A percentile compares a stretch with the other conserved stretches of the same genome.
Evolutionary conservation across 2,888 invertebrate genomes (phyloP).

Genomic region (Ichneumon xanthorius): DNA sequence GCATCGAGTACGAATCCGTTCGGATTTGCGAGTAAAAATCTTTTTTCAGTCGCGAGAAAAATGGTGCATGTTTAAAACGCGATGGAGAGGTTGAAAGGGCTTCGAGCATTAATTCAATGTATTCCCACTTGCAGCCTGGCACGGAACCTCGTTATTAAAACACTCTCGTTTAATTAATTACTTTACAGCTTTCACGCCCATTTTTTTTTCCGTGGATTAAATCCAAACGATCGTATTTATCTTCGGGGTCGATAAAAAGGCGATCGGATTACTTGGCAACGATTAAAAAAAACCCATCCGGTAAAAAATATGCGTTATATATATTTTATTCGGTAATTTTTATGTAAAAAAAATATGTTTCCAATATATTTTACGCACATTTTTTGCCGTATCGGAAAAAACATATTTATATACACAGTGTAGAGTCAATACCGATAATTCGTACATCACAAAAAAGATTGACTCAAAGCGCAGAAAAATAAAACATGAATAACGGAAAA

Average conservation of each 20-base stretch:
- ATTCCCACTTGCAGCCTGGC: slow-evolving; percentile 22
- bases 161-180: slow-evolving; percentile 48
- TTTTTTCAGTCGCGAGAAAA: slow-evolving; percentile 4
- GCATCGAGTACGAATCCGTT: slow-evolving; percentile 11
- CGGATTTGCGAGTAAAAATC: not conserved
- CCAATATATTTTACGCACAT: too few species aligned
- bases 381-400: not conserved
- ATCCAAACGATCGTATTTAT: slow-evolving; percentile 44
- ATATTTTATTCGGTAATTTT: too few species aligned
- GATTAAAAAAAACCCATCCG: not conserved
- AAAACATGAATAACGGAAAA: not conserved
- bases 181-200: slow-evolving; percentile 32
- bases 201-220: slow-evolving; percentile 21
- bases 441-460: not conserved
- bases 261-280: not conserved
- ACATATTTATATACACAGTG: slow-evolving; percentile 7
- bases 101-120: slow-evolving; percentile 31
- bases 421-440: slow-evolving; percentile 15
- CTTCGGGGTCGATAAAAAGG: not conserved
- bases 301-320: too few species aligned
- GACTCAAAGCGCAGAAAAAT: not conserved
- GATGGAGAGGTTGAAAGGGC: not conserved
- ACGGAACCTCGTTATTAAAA: slow-evolving; percentile 34
- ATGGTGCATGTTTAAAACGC: not conserved
- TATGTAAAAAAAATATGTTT: too few species aligned